These are phyloP conservation scores for Nezara viridula DNA, from an alignment of 2,888 invertebrate species.

Conservation along the genomic window DNA sequence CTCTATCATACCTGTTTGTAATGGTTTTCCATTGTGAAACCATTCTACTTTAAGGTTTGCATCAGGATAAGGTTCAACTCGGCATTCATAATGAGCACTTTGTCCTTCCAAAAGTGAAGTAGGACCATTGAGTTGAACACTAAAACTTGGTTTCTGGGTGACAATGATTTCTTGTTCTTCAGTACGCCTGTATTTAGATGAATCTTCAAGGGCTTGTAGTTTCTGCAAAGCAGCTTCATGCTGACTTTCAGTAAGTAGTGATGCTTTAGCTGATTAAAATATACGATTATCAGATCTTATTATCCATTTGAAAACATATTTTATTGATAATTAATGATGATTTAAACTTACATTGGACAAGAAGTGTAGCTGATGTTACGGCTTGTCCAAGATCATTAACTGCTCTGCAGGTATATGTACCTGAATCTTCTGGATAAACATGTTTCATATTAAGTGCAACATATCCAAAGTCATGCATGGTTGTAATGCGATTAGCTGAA, in stretches of 20 bases:
- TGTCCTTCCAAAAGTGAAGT: conserved; percentile 88
- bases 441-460: conserved; percentile 96
- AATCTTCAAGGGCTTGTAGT: conserved; percentile 87
- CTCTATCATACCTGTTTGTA: conserved; percentile 77
- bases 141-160: conserved; percentile 87
- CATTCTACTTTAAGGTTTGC: conserved; percentile 90
- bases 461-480: conserved; percentile 98
- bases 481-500: conserved; percentile 87
- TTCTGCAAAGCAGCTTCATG: conserved; percentile 91
- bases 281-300: background rate
- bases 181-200: conserved; percentile 82
- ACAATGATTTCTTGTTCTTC: conserved; percentile 83
- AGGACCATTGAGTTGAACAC: conserved; percentile 88
- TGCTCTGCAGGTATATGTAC: conserved; percentile 95
- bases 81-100: conserved; percentile 92
- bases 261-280: conserved; percentile 79
- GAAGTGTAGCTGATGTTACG: conserved; percentile 91
- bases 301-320: conserved; percentile 45
- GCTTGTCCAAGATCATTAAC: conserved; percentile 94
- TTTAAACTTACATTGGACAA: conserved; percentile 82
- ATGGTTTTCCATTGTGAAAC: conserved; percentile 92
- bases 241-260: conserved; percentile 88
- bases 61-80: conserved; percentile 93
- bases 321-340: background rate
- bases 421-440: conserved; percentile 95